Evolutionary conservation across 2,113 vertebrate species (phyloP).

Genomic region (Mormyrus iriodes): DNA sequence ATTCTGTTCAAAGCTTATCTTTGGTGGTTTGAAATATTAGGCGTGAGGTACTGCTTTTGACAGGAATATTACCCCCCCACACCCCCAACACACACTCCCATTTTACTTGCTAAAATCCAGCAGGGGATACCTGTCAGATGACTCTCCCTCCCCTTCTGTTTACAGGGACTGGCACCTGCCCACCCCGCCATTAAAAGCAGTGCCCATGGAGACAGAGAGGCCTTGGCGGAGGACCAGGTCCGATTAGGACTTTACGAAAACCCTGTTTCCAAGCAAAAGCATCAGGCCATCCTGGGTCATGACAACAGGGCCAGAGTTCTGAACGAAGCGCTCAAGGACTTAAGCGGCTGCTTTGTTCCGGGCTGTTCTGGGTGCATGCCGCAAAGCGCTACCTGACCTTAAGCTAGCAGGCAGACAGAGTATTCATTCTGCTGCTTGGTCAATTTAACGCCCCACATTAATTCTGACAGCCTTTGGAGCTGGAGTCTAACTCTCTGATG

Average conservation of each 20-base stretch:
- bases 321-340: slow-evolving; percentile 4
- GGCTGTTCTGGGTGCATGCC: background rate
- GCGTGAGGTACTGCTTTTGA: background rate
- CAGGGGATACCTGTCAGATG: background rate
- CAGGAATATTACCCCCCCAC: background rate
- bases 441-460: background rate
- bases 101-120: background rate
- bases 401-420: background rate
- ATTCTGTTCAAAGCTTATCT: background rate
- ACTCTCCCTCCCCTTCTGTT: background rate
- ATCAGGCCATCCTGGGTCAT: background rate
- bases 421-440: slow-evolving; percentile 29
- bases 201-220: background rate
- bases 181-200: background rate
- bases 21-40: background rate
- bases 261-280: background rate
- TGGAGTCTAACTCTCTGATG: slow-evolving; percentile 20
- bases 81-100: background rate
- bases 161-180: background rate
- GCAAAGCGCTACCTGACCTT: slow-evolving; percentile 29
- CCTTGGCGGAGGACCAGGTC: background rate
- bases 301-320: background rate
- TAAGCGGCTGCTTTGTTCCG: background rate
- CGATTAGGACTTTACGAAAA: background rate
- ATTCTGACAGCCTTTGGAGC: slow-evolving; percentile 30